These are phyloP conservation scores for Scalopus aquaticus DNA, from an alignment of 2,113 vertebrate species.

Conservation along the genomic window DNA sequence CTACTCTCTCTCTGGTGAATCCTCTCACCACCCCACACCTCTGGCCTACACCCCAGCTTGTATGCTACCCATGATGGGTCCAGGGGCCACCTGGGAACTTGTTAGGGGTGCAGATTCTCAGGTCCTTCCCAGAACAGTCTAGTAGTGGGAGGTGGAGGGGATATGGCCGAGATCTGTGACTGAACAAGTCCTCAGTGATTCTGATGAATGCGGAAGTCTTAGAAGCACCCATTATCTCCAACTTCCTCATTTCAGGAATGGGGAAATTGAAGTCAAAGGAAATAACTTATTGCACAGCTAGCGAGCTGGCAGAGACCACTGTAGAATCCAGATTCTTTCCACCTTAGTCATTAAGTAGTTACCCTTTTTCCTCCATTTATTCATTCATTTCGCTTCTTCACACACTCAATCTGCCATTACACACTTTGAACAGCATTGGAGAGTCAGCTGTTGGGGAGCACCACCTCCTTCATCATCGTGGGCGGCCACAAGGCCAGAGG, in stretches of 20 bases:
- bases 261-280: background rate
- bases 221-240: background rate
- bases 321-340: background rate
- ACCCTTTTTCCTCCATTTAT: background rate
- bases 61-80: background rate
- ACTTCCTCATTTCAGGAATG: constrained; percentile 52
- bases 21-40: too few relatives aligned
- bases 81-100: background rate
- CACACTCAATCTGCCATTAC: too few relatives aligned
- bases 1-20: too few relatives aligned
- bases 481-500: background rate
- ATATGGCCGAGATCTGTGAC: background rate
- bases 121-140: background rate
- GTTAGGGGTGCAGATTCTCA: background rate
- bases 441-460: background rate
- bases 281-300: background rate
- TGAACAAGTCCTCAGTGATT: background rate
- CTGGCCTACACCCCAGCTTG: too few relatives aligned
- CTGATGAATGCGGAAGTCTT: background rate
- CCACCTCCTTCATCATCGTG: background rate
- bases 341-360: background rate
- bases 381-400: background rate
- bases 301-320: background rate
- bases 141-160: background rate
- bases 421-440: background rate